phyloP scores from a whole-genome alignment of 1,140 invertebrate species.

The Magallana angulata region DNA sequence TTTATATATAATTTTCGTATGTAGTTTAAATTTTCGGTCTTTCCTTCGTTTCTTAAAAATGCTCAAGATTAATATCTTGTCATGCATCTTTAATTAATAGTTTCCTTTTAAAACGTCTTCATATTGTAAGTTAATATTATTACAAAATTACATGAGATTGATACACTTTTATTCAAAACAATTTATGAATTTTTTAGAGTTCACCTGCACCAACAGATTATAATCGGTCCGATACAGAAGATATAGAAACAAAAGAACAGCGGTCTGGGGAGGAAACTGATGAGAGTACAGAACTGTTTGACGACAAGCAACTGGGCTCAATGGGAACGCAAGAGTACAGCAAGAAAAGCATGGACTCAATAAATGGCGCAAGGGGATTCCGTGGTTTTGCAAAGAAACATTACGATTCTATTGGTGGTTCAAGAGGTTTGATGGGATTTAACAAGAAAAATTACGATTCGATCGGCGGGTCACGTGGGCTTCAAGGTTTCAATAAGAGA shows the following conservation, averaged over 20 bases:
- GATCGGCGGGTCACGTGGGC: not conserved
- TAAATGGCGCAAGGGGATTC: too few species aligned
- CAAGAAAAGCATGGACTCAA: too few species aligned
- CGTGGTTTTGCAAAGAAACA: too few species aligned
- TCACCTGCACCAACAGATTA: not conserved
- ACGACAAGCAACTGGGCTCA: not conserved
- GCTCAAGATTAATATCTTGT: too few species aligned
- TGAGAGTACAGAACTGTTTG: not conserved
- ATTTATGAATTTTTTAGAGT: not conserved
- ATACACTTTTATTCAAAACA: too few species aligned
- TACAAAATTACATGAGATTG: not conserved
- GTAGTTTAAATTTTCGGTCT: too few species aligned
- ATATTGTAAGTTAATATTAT: not conserved
- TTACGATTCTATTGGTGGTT: conserved; percentile 15
- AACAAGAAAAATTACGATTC: conserved; percentile 26
- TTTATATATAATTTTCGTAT: too few species aligned
- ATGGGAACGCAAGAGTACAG: not conserved
- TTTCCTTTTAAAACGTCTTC: too few species aligned
- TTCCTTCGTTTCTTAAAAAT: too few species aligned
- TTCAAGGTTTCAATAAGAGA: conserved; percentile 1
- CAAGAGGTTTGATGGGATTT: conserved; percentile 21
- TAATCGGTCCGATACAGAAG: not conserved
- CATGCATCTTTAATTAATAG: too few species aligned
- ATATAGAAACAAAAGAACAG: not conserved
- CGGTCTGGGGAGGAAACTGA: not conserved